Base-by-base conservation (phyloP, 2,888 invertebrate species). In the Gastrophysa polygoni region DNA sequence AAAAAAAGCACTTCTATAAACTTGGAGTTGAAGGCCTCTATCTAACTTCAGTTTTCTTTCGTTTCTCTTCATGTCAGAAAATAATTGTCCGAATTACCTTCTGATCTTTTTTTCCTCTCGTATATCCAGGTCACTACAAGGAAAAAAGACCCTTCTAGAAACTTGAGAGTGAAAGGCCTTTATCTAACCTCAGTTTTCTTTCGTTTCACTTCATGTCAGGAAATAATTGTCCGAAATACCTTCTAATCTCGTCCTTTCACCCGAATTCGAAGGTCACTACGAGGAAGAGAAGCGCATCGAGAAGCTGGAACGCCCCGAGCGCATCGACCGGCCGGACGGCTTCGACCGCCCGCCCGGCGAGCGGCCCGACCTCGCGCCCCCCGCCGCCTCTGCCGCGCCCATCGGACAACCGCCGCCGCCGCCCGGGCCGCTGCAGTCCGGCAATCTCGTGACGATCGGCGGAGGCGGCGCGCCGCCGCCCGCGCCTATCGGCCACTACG, bases 391-490 rank as follows among this genome's bases (percentile, higher is more conserved):
- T 81, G 61, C 81, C 71, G 43, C 66, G 11, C 62, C 73, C 0
- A 82, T 85, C 6, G 84, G 83, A 38, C 87, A 87, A 74, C 83
- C 87, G 20, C 83, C 87, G 20, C 84, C 87, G 11, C 79, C 87
- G 56, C 82, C 85, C 44, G 85, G 84, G 21, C 77, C 87, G 43
- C 79, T 87, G 78, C 86, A 86, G 61, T 85, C 86, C 54, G 85
- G 86, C 43, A 86, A 87, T 70, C 76, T 88, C 66, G 85, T 87
- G 71, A 86, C 88, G 38, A 86, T 88, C 5, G 87, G 87, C 57
- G 85, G 84, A 57, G 85, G 84, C 73, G 51, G 52, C 14, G 18
- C 52, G 10, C 82, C 83, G 57, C 78, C 69, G 6, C 70, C 70
- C 0, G 70, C 59, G 32, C 74, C 85, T 51, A 84, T 86, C 71